Evolutionary conservation across 2,113 vertebrate species (phyloP), one percentile per base, ranked within the genome.

Genomic region (Catharus bicknelli): DNA sequence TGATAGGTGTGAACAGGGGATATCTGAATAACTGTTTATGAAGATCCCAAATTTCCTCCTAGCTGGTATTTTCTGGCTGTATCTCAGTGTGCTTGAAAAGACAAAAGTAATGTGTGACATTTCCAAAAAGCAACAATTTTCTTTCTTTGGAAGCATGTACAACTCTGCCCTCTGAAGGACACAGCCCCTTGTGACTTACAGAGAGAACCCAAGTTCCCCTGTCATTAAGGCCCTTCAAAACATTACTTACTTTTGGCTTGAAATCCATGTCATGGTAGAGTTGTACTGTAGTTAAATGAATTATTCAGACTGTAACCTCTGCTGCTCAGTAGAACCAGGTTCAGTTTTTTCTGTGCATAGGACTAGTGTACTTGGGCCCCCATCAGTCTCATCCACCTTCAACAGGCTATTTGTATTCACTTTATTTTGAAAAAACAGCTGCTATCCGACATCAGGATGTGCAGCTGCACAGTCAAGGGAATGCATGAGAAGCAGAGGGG

Each of bases 11-110:
- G 86, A 90, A 54, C 77, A 53, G 58, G 22, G 11, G 53, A 78
- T 17, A 59, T 90, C 72, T 92, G 86, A 89, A 57, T 82, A 93
- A 72, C 67, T 75, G n/a, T 67, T 80, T 86, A 62, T 77, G 72
- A 70, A 62, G 58, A 27, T 83, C 23, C 32, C 64, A 3, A 32
- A 90, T 67, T 81, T 75, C 53, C 45, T 54, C 8, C 1, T 64
- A 45, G n/a, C 47, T 53, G 5, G 36, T 63, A 23, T 86, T 83
- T 38, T 67, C 59, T 80, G 36, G 8, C 38, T 83, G 30, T 63
- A 27, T 51, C 63, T 86, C 72, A 26, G 69, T 9, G 29, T 51
- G 38, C 72, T 91, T 85, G 75, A 61, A 62, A 86, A 78, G 78
- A 64, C 20, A 43, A 76, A 84, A 70, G 51, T 34, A n/a, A 85